phyloP scores from a whole-genome alignment of 2,888 invertebrate species.

The Scaeva pyrastri region DNA sequence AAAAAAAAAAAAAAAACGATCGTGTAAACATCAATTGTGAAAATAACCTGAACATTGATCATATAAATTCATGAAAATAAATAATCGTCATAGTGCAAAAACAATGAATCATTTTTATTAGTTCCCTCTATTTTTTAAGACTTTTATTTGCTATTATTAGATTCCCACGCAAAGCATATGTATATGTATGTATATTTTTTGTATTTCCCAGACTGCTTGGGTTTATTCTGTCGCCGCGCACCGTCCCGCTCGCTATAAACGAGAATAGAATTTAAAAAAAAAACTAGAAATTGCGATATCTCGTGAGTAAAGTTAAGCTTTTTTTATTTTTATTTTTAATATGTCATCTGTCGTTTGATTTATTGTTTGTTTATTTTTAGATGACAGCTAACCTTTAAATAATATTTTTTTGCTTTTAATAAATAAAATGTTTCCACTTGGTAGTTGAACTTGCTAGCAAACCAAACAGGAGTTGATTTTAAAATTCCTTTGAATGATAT shows the following conservation, averaged over 20 bases:
- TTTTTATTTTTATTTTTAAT: neutral
- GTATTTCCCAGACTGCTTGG: slow-evolving; percentile 23
- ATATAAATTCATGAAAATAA: neutral
- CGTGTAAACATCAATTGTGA: too few species aligned
- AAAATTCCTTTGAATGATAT: too few species aligned
- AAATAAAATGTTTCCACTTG: neutral
- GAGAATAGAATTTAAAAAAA: slow-evolving; percentile 21
- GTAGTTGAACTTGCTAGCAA: too few species aligned
- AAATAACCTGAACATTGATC: neutral
- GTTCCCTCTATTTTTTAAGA: neutral
- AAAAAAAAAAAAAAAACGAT: too few species aligned
- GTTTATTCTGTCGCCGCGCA: neutral
- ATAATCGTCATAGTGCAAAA: neutral
- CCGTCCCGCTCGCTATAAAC: neutral
- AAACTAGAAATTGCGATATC: neutral
- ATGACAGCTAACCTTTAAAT: slow-evolving; percentile 9
- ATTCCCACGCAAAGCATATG: slow-evolving; percentile 15
- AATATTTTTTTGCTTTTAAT: neutral
- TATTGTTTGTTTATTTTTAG: slow-evolving; percentile 12
- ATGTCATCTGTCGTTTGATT: slow-evolving; percentile 17
- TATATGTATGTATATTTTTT: neutral
- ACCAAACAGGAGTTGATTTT: too few species aligned
- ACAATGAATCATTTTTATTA: slow-evolving; percentile 17
- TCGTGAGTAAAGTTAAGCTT: neutral
- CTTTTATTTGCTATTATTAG: slow-evolving; percentile 9